phyloP scores from a whole-genome alignment of 2,113 vertebrate genomes.

The Zootoca vivipara region DNA sequence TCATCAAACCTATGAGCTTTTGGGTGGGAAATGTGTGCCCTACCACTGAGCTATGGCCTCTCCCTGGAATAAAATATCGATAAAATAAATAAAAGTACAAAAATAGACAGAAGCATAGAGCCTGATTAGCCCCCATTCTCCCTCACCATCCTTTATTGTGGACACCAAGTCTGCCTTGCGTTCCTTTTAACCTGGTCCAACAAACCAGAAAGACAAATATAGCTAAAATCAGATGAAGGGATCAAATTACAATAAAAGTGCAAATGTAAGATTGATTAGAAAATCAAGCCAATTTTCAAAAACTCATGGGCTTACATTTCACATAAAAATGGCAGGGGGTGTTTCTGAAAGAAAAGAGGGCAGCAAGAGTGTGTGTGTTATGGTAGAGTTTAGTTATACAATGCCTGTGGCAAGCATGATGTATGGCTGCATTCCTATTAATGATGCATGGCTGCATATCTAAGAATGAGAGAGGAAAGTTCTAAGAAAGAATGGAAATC shows the following conservation, averaged over 20 bases:
- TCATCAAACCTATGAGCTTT: not conserved
- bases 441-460: not conserved
- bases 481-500: conserved; percentile 29
- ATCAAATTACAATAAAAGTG: not conserved
- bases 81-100: not conserved
- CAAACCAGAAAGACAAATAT: not conserved
- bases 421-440: conserved; percentile 49
- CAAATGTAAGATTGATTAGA: conserved; percentile 25
- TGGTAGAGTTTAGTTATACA: conserved; percentile 40
- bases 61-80: not conserved
- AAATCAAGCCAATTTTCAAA: conserved; percentile 1
- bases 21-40: not conserved
- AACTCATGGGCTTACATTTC: conserved; percentile 8
- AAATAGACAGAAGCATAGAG: not conserved
- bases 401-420: conserved; percentile 33
- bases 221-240: not conserved
- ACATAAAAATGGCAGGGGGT: conserved; percentile 32
- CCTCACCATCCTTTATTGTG: not conserved
- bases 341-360: conserved; percentile 36
- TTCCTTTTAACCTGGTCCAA: not conserved
- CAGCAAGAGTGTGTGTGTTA: not conserved
- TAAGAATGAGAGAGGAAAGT: conserved; percentile 35
- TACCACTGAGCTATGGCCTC: not conserved
- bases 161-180: too few species aligned
- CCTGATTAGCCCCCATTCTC: not conserved